phyloP scores from a whole-genome alignment of 2,797 vertebrate species.

The Helostoma temminkii region DNA sequence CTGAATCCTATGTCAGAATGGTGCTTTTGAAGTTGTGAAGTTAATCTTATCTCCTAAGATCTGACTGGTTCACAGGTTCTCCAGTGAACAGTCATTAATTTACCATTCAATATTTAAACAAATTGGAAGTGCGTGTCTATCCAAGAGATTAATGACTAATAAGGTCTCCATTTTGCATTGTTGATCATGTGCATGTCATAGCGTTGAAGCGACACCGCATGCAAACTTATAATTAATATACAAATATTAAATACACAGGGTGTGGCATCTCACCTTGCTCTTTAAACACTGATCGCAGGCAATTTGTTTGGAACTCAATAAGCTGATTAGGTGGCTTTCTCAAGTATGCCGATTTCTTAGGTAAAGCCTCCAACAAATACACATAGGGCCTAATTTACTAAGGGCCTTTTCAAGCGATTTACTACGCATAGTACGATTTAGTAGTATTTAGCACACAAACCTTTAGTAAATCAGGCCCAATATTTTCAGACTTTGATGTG shows the following conservation, averaged over 20 bases:
- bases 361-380: no score
- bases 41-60: not conserved
- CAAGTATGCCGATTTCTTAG: no score
- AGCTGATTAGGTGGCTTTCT: no score
- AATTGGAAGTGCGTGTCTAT: not conserved
- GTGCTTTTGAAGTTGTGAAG: no score
- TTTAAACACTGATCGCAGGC: not conserved
- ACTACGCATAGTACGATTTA: no score
- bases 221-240: not conserved
- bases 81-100: not conserved
- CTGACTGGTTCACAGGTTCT: not conserved
- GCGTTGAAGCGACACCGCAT: not conserved
- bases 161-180: not conserved
- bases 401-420: no score
- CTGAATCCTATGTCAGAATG: no score
- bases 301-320: no score
- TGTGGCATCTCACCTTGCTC: not conserved
- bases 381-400: no score
- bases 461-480: no score
- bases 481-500: conserved; percentile 11
- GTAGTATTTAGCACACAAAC: no score
- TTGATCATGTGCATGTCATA: not conserved
- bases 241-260: no score
- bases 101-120: not conserved
- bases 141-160: not conserved